Base-by-base conservation (phyloP, 2,888 invertebrate species). In the Desoria tigrina region DNA sequence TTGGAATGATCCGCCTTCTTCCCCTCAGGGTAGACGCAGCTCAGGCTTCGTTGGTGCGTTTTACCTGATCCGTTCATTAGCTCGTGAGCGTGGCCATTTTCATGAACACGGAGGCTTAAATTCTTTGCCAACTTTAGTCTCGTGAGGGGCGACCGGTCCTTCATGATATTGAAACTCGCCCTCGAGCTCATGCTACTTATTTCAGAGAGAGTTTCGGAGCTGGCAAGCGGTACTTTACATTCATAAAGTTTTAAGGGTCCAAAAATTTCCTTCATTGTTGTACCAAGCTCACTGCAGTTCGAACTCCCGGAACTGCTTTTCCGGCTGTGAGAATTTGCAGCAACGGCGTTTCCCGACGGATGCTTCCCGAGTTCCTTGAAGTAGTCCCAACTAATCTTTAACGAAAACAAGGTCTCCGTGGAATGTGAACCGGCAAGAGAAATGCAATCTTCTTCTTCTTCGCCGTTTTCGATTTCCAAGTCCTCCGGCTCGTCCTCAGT, bases 141-240 rank as follows among this genome's bases (percentile, higher is more conserved):
- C 26, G 73, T 57, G 1, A 75, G 63, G 7, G 74, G 74, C 4
- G 74, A 75, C 54, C 70, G 69, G 27, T 74, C 74, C 49, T 62
- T 66, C 9, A 73, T 73, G 51, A 73, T 60, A 53, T 74, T 65
- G 60, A 85, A 81, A 73, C 87, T 86, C 24, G 86, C 84, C 69
- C 88, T 83, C 26, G 90, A 89, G 75, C 87, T 86, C 61, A 89
- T 85, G 78, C 89, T 89, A 2, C 90, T 90, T n/a, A 89, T 85
- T 79, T 90, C 90, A 0, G 90, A 90, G 16, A 92, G 80, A 1
- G 89, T 90, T 79, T 92, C 91, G 0, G 91, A 90, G 59, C 90
- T 90, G 11, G 92, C 92, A 24, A 92, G 79, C 0, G 92, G 91
- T 0, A 91, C 92, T 67, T 86, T 80, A 86, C 87, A 87, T 75